Base-by-base conservation (phyloP, 1,140 invertebrate genomes). In the Zaprionus inermis region DNA sequence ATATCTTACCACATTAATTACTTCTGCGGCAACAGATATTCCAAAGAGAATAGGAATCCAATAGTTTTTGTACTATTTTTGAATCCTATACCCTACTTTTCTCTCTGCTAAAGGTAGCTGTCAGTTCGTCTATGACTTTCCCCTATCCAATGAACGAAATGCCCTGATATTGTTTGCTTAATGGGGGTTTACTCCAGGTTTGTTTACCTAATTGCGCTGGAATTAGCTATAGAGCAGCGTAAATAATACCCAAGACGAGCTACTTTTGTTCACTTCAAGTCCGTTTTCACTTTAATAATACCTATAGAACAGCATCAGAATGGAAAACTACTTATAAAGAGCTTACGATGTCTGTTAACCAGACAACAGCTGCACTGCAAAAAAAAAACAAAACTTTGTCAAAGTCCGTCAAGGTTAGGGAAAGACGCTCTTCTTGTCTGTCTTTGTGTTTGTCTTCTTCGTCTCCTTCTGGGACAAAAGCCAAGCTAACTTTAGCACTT, bases 281-380 rank as follows among this genome's bases (percentile, higher is more conserved):
- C 44, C 12, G 44, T 49, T 49, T 22, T 22, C 1, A 12, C 18
- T 22, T 22, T 1, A 22, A 44, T 16, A 44, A 44, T 44, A 44
- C 7, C n/a, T 44, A 44, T 44, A 44, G 38, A 44, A 20, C 16
- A 46, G 44, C 16, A 11, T 16, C 6, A 44, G 41, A 10, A 10
- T 18, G 2, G 36, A 5, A 44, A 44, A 44, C 38, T 44, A 44
- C 38, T 44, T 44, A 44, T 44, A 44, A 44, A 44, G 38, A 44
- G 38, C 44, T 49, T 49, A 49, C 16, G 18, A 12, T 49, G 44
- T 20, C 44, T 49, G 44, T 49, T 49, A 18, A 49, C 9, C 18
- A 49, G 18, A 20, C 44, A 49, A 49, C 44, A 49, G 44, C 18
- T 49, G 44, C 10, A 49, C 44, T 41, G 10, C 44, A 49, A 41